Base-by-base conservation (phyloP, 2,113 vertebrate species). In the Amphiprion percula region DNA sequence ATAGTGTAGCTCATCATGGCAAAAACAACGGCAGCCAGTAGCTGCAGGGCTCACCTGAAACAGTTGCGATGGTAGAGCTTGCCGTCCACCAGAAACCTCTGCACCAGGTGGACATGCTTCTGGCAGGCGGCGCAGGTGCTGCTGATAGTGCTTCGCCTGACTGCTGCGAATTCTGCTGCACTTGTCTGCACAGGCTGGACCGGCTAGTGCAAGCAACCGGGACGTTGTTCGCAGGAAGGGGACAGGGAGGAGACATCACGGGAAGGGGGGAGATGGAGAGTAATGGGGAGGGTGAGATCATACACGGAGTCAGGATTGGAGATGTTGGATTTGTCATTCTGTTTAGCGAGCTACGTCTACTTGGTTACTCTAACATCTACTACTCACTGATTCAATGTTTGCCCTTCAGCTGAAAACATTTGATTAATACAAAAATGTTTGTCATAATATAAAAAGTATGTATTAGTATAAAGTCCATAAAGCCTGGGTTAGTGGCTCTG, bases 51-150 rank as follows among this genome's bases (percentile, higher is more conserved):
- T 92, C 83, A 99, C 98, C 97, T 97, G 94, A 99, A 99, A 90
- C 98, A 99, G 91, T 97, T 98, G 50, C 98, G 96, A 90, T 99
- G 98, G 94, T 97, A 99, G 46, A 99, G 96, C 88, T 92, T 97
- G 81, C 98, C 95, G 15, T 98, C 97, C 0, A 94, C 96, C 89
- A 99, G 93, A 89, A 96, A 96, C 68, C 97, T 95, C 94, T 99
- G 98, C 78, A 99, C 98, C 91, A 99, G 93, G 74, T 99, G 98
- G 52, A 99, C 98, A 0, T 97, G 97, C 77, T 96, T 96, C 84
- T 93, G 95, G 86, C 98, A 99, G 90, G 95, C 94, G 0, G 95
- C 60, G 0, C 98, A 99, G 7, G 88, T 95, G 84, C 97, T 99
- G 94, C 97, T 99, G 81, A 95, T 94, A 0, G 84, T 79, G 86